Evolutionary conservation across 2,888 invertebrate genomes (phyloP).

Genomic region (Xylophagus ater): DNA sequence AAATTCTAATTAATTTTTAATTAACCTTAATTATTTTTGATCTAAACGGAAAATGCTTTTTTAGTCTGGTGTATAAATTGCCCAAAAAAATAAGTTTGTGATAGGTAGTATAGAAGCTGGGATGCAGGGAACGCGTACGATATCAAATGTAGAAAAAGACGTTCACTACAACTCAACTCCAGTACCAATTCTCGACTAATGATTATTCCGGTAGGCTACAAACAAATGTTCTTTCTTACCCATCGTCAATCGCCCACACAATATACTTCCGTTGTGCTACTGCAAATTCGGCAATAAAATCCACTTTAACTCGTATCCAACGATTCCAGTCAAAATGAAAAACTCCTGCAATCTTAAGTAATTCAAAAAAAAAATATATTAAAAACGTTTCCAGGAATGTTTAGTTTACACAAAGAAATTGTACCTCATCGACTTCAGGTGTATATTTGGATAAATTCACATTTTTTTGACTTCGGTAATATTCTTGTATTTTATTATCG

Average conservation of each 20-base stretch:
- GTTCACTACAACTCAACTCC: too few species aligned
- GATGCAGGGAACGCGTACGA: too few species aligned
- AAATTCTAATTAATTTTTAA: background rate
- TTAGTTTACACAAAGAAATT: too few species aligned
- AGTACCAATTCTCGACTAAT: too few species aligned
- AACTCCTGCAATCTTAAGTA: constrained; percentile 12
- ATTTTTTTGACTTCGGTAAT: background rate
- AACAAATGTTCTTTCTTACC: constrained; percentile 12
- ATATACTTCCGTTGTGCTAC: constrained; percentile 3
- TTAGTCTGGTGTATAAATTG: too few species aligned
- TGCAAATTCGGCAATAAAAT: constrained; percentile 5
- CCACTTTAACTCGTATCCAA: constrained; percentile 13
- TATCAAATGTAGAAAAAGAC: too few species aligned
- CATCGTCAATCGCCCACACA: constrained; percentile 16
- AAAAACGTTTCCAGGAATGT: background rate
- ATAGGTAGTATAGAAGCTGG: too few species aligned
- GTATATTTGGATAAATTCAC: background rate
- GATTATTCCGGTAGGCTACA: too few species aligned
- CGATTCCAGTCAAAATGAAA: constrained; percentile 9
- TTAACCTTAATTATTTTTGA: too few species aligned
- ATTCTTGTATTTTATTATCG: constrained; percentile 3
- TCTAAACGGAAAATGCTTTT: too few species aligned
- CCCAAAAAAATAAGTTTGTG: too few species aligned
- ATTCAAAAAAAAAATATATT: background rate
- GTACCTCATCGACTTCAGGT: constrained; percentile 3